A percentile compares a stretch with the other conserved stretches of the same genome.
Conservation (phyloP, 2,113 vertebrate genomes). For the Sinocyclocheilus anshuiensis region DNA sequence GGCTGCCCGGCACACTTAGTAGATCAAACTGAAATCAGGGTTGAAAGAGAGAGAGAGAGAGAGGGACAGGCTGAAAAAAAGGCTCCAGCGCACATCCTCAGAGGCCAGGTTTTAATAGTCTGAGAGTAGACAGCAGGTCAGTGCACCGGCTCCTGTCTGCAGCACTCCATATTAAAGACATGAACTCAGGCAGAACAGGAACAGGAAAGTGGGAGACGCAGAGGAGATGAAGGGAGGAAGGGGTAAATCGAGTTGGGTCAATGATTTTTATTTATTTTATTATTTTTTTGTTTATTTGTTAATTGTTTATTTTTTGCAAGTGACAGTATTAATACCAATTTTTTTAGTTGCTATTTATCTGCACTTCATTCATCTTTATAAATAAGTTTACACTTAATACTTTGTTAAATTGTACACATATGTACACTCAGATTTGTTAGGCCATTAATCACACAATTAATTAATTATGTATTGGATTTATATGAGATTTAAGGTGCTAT, state of each 20-base stretch:
- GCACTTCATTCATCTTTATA: background rate
- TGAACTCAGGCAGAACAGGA: conserved; percentile 29
- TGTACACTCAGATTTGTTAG: too few relatives aligned
- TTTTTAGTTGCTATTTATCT: background rate
- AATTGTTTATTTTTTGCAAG: background rate
- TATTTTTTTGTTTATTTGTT: background rate
- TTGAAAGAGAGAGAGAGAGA: conserved; percentile 38
- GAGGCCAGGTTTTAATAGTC: conserved; percentile 35
- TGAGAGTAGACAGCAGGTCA: conserved; percentile 35
- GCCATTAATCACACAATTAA: background rate
- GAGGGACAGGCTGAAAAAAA: conserved; percentile 53
- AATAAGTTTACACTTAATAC: too few relatives aligned
- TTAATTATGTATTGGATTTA: background rate
- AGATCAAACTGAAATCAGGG: conserved; percentile 50
- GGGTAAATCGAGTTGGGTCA: background rate
- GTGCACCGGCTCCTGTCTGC: conserved; percentile 32
- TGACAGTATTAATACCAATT: background rate
- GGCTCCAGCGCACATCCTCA: conserved; percentile 64
- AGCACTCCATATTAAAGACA: conserved; percentile 51
- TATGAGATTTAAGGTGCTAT: background rate
- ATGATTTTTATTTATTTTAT: background rate
- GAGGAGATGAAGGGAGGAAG: too few relatives aligned
- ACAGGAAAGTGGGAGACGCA: conserved; percentile 28
- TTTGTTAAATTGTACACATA: too few relatives aligned
- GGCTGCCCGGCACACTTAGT: conserved; percentile 9